Evolutionary conservation across 2,113 vertebrate species (phyloP).

Genomic region (rabbit (Oryctolagus cuniculus)): DNA sequence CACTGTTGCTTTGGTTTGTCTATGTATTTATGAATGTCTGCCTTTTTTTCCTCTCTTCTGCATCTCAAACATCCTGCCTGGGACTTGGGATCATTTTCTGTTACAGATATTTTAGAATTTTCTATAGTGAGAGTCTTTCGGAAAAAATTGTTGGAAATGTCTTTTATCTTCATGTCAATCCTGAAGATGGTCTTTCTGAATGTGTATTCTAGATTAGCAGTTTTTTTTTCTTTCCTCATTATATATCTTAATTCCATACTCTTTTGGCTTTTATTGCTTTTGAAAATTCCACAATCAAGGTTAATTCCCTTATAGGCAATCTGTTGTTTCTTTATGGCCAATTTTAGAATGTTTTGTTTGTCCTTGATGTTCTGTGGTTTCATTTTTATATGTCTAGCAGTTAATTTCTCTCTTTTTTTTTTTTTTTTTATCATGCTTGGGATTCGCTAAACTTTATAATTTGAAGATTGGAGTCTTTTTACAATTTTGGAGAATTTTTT

Average conservation of each 20-base stretch:
- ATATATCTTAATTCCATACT: conserved; percentile 4
- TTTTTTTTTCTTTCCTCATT: conserved; percentile 11
- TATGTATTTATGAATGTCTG: not conserved
- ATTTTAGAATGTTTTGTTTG: not conserved
- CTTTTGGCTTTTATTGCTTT: conserved; percentile 38
- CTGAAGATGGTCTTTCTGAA: not conserved
- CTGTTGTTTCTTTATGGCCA: conserved; percentile 20
- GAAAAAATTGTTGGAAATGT: conserved; percentile 48
- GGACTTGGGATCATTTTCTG: conserved; percentile 15
- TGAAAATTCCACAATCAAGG: not conserved
- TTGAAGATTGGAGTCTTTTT: not conserved
- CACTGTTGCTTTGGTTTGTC: not conserved
- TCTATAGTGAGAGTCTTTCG: not conserved
- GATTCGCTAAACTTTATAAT: conserved; percentile 40
- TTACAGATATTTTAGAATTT: not conserved
- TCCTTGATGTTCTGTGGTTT: not conserved
- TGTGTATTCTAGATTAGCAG: conserved; percentile 14
- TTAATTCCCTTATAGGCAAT: conserved; percentile 12
- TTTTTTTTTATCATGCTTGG: not conserved
- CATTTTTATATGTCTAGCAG: conserved; percentile 3
- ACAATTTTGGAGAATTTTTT: conserved; percentile 4
- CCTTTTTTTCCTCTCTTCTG: conserved; percentile 2
- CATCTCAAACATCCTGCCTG: not conserved
- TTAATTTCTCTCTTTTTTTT: not conserved
- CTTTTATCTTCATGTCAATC: conserved; percentile 12